phyloP scores from a whole-genome alignment of 2,113 vertebrate species.

The Apteryx owenii region DNA sequence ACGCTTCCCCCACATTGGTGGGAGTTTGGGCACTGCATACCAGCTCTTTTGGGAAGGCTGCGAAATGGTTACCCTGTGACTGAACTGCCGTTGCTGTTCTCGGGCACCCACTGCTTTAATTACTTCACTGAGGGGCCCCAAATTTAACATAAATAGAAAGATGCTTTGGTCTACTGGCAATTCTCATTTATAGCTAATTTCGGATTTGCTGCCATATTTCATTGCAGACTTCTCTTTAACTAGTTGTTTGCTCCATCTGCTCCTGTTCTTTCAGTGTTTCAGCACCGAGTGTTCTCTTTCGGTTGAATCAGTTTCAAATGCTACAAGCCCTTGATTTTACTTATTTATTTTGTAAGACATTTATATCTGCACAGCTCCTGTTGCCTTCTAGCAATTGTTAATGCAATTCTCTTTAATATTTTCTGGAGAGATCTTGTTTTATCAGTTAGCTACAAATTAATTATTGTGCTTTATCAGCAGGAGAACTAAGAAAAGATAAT shows the following conservation, averaged over 20 bases:
- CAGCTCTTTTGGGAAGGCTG: neutral
- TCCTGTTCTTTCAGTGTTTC: neutral
- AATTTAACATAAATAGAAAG: neutral
- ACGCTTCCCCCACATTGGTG: accelerated
- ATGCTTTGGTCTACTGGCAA: neutral
- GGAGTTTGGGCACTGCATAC: neutral
- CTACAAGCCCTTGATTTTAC: neutral
- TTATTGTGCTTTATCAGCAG: neutral
- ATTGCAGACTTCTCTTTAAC: neutral
- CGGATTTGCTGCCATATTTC: neutral
- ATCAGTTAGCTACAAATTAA: neutral
- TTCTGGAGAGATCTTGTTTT: neutral
- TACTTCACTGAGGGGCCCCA: neutral
- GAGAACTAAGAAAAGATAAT: neutral
- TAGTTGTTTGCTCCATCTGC: neutral
- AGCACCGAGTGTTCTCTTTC: slow-evolving; percentile 6
- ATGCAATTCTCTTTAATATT: neutral
- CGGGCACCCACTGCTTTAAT: neutral
- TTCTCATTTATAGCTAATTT: neutral
- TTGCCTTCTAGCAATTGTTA: neutral
- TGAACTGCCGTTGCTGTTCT: neutral
- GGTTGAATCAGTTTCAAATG: neutral
- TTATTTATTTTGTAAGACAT: neutral
- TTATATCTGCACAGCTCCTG: neutral
- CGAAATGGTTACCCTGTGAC: neutral